A percentile compares a stretch with the other conserved stretches of the same genome.
Evolutionary conservation across 2,888 invertebrate species (phyloP).

Genomic region (Coenonympha glycerion): DNA sequence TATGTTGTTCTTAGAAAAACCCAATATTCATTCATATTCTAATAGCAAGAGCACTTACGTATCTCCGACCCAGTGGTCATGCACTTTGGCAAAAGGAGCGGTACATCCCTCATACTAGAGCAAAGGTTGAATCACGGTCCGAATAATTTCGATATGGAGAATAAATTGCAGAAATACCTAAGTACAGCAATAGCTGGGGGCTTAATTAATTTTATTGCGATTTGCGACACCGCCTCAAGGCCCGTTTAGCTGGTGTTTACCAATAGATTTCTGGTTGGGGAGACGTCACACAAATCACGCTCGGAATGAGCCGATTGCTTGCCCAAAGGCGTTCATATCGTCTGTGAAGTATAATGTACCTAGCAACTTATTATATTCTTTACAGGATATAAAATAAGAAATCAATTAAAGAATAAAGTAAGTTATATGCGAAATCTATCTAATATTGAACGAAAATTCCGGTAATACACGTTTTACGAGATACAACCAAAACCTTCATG

Average conservation of each 20-base stretch:
- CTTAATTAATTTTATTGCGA: constrained; percentile 18
- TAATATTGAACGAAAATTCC: too few relatives aligned
- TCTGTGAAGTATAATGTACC: background rate
- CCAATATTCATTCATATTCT: too few relatives aligned
- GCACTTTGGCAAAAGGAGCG: background rate
- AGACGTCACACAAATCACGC: constrained; percentile 7
- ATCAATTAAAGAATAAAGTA: background rate
- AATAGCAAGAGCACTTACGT: too few relatives aligned
- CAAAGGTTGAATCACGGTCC: background rate
- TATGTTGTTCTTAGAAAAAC: too few relatives aligned
- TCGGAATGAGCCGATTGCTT: background rate
- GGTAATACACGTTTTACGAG: too few relatives aligned
- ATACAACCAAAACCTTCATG: too few relatives aligned
- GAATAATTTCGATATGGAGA: constrained; percentile 19
- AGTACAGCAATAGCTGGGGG: constrained; percentile 12
- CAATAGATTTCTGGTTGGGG: constrained; percentile 3
- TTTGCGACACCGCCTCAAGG: constrained; percentile 2
- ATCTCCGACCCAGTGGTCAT: background rate
- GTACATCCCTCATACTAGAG: background rate
- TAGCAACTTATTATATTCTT: background rate
- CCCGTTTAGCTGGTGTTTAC: constrained; percentile 3
- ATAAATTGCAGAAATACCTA: constrained; percentile 22
- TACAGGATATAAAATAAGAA: background rate
- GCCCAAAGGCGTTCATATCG: background rate
- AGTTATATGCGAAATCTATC: too few relatives aligned